phyloP scores from a whole-genome alignment of 1,140 invertebrate genomes.

The Vanessa tameamea region DNA sequence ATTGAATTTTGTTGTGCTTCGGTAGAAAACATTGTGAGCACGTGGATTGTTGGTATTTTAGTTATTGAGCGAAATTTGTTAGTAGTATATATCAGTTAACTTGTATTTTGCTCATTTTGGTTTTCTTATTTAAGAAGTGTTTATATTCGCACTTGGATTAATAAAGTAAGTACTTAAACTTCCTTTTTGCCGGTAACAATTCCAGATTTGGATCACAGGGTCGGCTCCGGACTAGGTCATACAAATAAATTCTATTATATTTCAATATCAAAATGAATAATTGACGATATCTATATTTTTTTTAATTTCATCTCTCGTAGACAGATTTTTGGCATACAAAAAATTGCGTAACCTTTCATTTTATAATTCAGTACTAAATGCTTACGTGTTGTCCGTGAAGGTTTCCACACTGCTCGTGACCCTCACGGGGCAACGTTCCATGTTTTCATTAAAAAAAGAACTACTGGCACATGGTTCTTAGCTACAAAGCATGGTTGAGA shows the following conservation, averaged over 20 bases:
- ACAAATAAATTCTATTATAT: conserved; percentile 37
- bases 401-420: conserved; percentile 76
- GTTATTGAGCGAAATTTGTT: conserved; percentile 70
- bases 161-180: conserved; percentile 62
- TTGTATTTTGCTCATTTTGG: conserved; percentile 49
- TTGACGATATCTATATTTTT: not conserved
- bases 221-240: conserved; percentile 43
- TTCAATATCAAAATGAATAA: conserved; percentile 40
- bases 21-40: conserved; percentile 80
- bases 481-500: conserved; percentile 46
- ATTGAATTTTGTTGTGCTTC: conserved; percentile 81
- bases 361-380: conserved; percentile 69
- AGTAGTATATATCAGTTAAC: conserved; percentile 59
- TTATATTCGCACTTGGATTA: conserved; percentile 47
- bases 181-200: conserved; percentile 57
- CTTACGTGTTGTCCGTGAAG: conserved; percentile 79
- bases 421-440: conserved; percentile 63
- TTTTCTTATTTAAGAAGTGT: conserved; percentile 50
- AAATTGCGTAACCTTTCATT: conserved; percentile 79
- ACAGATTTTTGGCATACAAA: conserved; percentile 49
- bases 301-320: not conserved
- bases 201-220: conserved; percentile 61
- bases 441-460: conserved; percentile 52
- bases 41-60: conserved; percentile 77
- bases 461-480: conserved; percentile 53